Base-by-base conservation (phyloP, 2,888 invertebrate species). In the Limenitis camilla region DNA sequence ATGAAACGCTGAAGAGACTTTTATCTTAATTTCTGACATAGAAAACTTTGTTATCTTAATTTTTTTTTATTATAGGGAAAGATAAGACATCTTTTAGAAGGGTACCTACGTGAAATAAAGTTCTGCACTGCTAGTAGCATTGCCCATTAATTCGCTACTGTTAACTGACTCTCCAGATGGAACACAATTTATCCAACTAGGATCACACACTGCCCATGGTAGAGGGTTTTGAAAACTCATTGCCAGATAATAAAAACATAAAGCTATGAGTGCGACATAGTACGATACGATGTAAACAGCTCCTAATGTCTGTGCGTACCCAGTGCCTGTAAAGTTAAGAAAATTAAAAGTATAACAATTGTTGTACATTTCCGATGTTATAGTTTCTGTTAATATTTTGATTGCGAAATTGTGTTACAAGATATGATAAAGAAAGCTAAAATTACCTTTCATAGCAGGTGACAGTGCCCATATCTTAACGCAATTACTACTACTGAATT, bases 401-500 rank as follows among this genome's bases (percentile, higher is more conserved):
- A n/a, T n/a, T n/a, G n/a, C n/a, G n/a, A n/a, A n/a, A n/a, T n/a
- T n/a, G n/a, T n/a, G n/a, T n/a, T n/a, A n/a, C n/a, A n/a, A n/a
- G n/a, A n/a, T n/a, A n/a, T n/a, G n/a, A n/a, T n/a, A n/a, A n/a
- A n/a, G n/a, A 11, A 47, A 33, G 36, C 11, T 36, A 38, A 10
- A 50, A n/a, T 39, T 61, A 94, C 95, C 95, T 91, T 92, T 93
- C 78, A 96, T 91, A 0, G 92, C 90, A 2, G 96, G 96, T 35
- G 88, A 84, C 7, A 90, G 64, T 3, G 87, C 80, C 90, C 91
- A 90, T 41, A 94, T 90, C 74, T 92, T 93, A 1, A 94, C 92
- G 40, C 93, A 92, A 51, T 96, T 95, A 66, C 91, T 90, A 61
- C 92, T 93, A 49, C 92, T 92, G 71, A 96, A 96, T 76, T 96